Evolutionary conservation across 2,797 vertebrate genomes (phyloP).

Genomic region (Eulemur mongoz): DNA sequence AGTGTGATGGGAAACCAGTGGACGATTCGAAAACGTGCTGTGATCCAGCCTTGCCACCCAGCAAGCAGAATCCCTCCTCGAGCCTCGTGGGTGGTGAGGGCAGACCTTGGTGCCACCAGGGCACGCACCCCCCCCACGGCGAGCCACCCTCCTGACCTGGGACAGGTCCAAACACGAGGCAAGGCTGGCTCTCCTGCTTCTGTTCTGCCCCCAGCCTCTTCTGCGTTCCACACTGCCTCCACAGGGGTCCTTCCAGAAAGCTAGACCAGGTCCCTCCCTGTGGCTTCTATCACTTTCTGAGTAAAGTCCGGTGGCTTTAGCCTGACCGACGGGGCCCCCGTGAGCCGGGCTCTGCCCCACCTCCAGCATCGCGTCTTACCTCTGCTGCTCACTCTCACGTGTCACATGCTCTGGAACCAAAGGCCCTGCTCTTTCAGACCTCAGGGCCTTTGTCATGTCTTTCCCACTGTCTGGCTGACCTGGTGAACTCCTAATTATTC

Average conservation of each 20-base stretch:
- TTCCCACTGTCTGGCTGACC: not conserved
- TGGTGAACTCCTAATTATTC: not conserved
- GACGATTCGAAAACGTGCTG: not conserved
- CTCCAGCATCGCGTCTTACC: rapidly evolving
- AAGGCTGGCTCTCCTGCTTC: not conserved
- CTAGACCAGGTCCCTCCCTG: rapidly evolving
- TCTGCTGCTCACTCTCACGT: not conserved
- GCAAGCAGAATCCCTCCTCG: not conserved
- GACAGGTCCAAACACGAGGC: rapidly evolving
- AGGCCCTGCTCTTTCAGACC: not conserved
- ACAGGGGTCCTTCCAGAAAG: not conserved
- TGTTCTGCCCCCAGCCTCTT: not conserved
- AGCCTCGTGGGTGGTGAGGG: not conserved
- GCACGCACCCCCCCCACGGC: rapidly evolving
- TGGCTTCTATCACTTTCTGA: not conserved
- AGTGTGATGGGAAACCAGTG: not conserved
- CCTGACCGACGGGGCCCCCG: not conserved
- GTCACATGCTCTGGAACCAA: not conserved
- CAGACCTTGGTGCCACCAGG: not conserved
- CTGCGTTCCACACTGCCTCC: not conserved
- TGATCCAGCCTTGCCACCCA: no score
- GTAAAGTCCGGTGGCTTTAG: not conserved
- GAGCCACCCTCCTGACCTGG: not conserved
- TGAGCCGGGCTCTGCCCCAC: not conserved
- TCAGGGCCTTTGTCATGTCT: not conserved